Base-by-base conservation (phyloP, 1,140 invertebrate genomes). In the Trialeurodes vaporariorum region DNA sequence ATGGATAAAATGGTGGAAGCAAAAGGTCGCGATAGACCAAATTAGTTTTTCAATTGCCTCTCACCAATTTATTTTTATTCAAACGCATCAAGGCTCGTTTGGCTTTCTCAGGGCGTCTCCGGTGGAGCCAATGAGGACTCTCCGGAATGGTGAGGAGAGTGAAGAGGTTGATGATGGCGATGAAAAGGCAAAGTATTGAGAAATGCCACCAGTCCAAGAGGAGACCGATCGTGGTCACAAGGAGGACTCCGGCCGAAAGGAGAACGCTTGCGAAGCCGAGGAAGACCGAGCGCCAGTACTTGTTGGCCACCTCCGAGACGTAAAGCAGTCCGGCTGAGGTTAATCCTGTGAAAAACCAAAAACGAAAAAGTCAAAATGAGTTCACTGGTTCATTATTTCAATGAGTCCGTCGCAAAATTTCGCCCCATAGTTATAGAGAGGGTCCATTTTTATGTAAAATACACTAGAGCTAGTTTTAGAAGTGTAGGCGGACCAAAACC, bases 51-150 rank as follows among this genome's bases (percentile, higher is more conserved):
- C n/a, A n/a, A n/a, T n/a, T n/a, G n/a, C n/a, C n/a, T n/a, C n/a
- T n/a, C n/a, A n/a, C n/a, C n/a, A n/a, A n/a, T n/a, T 71, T 63
- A 65, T 75, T 68, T 12, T 63, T 66, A 72, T 83, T 82, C 17
- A 83, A 73, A 73, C 73, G 78, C 69, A 73, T 73, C 1, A 83
- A 72, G 25, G 78, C 77, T 63, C 71, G 72, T 34, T 80, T 76
- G 0, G 78, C 78, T 2, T 67, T 67, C 25, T 70, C 62, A 25
- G 63, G 24, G 27, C 62, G 61, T 65, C 77, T 76, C 49, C 66
- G 71, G 71, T 83, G 68, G 2, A 82, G 74, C 84, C 84, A 86
- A 68, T 82, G 77, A 0, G 84, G 84, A 65, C 82, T 83, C 34
- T 49, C 34, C 5, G 34, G 34, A 9, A 49, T 49, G 5, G 34